A percentile compares a stretch with the other conserved stretches of the same genome.
Conservation (phyloP, 2,797 vertebrate species). For the Acrossocheilus fasciatus region DNA sequence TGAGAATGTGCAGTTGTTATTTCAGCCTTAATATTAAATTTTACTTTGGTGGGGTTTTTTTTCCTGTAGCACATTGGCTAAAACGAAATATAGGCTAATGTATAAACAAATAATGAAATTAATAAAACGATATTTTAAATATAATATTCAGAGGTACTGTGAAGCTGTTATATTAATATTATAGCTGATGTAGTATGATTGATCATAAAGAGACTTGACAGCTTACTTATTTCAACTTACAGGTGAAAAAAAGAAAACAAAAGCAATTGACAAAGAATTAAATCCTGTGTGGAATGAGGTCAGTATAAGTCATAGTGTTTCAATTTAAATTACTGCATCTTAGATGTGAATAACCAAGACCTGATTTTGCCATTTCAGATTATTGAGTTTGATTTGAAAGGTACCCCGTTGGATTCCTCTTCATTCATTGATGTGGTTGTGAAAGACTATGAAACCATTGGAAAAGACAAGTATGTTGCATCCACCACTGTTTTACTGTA, state of each 20-base stretch:
- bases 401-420: slow-evolving; percentile 84
- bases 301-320: slow-evolving; percentile 57
- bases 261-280: slow-evolving; percentile 88
- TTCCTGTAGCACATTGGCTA: not conserved
- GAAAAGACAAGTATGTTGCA: slow-evolving; percentile 93
- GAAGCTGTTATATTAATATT: not conserved
- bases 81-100: not conserved
- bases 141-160: not conserved
- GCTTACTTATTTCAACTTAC: not conserved
- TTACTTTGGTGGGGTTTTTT: not conserved
- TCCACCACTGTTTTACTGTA: slow-evolving; percentile 5
- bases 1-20: slow-evolving; percentile 7
- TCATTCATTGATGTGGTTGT: slow-evolving; percentile 88
- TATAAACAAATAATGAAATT: not conserved
- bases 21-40: not conserved
- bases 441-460: slow-evolving; percentile 97
- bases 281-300: slow-evolving; percentile 98
- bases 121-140: not conserved
- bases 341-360: not conserved
- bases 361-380: slow-evolving; percentile 75
- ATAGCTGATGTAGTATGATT: not conserved
- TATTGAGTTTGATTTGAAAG: slow-evolving; percentile 93
- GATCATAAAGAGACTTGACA: not conserved
- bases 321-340: not conserved
- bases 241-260: slow-evolving; percentile 99